Conservation (phyloP, 2,797 vertebrate genomes). For the Peromyscus melanophrys region DNA sequence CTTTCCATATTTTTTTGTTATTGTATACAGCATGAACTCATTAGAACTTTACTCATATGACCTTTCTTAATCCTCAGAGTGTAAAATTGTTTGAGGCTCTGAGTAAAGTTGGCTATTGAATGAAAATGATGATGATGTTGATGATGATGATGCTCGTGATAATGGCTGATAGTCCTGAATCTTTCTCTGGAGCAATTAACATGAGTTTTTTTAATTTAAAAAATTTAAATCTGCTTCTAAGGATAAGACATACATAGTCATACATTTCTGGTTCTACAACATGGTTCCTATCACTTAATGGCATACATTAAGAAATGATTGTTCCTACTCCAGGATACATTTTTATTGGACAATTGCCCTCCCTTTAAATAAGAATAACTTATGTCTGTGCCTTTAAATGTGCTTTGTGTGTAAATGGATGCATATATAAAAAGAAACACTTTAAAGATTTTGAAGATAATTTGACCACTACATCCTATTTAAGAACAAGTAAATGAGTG, state of each 20-base stretch:
- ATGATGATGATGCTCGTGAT: background rate
- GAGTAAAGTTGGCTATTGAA: too few species aligned
- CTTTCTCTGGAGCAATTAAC: background rate
- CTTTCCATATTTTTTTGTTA: background rate
- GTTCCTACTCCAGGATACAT: background rate
- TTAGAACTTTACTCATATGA: background rate
- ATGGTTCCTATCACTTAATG: background rate
- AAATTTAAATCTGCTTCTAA: background rate
- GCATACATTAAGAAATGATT: background rate
- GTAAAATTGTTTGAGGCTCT: too few species aligned
- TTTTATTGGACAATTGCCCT: background rate
- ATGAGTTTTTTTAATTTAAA: background rate
- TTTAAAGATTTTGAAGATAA: background rate
- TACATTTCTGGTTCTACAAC: background rate
- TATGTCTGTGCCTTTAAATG: background rate
- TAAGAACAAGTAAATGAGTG: background rate
- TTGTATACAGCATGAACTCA: background rate
- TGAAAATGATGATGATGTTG: too few species aligned
- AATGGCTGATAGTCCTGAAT: background rate
- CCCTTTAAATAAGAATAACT: background rate
- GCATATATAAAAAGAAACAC: too few species aligned
- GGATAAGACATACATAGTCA: background rate
- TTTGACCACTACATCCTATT: background rate
- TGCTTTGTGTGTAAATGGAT: background rate
- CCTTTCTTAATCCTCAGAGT: background rate